These are phyloP conservation scores for Mycalesis mineus DNA, from an alignment of 2,888 invertebrate genomes.

Conservation along the genomic window DNA sequence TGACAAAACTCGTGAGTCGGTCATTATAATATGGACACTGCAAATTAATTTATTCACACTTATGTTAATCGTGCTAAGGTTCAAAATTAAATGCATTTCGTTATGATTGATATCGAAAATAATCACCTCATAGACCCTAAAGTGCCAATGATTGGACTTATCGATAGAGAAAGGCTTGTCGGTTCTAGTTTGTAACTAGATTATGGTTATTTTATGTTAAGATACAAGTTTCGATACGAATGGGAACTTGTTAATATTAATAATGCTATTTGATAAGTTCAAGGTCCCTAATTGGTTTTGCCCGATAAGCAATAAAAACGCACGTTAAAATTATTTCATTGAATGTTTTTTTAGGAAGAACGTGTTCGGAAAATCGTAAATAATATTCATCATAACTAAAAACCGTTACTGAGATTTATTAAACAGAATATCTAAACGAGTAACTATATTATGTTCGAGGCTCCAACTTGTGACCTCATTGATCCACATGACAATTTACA, in stretches of 20 bases:
- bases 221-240: constrained; percentile 10
- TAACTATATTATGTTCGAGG: too few species aligned
- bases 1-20: constrained; percentile 6
- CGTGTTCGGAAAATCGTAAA: background rate
- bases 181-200: constrained; percentile 1
- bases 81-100: constrained; percentile 4
- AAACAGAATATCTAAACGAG: too few species aligned
- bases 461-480: too few species aligned
- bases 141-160: constrained; percentile 10
- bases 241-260: constrained; percentile 11
- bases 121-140: background rate
- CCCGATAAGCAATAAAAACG: constrained; percentile 3
- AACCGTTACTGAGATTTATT: too few species aligned
- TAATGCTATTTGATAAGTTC: constrained; percentile 17
- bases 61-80: constrained; percentile 8
- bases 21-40: background rate
- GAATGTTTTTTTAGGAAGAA: background rate
- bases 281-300: constrained; percentile 19
- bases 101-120: constrained; percentile 5
- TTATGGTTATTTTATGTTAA: constrained; percentile 16
- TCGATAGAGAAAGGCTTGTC: constrained; percentile 10
- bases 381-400: too few species aligned
- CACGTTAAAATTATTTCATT: background rate
- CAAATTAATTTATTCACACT: constrained; percentile 1
- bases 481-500: too few species aligned